Evolutionary conservation across 2,797 vertebrate genomes (phyloP), one percentile per base, ranked within the genome.

Genomic region (Mionectes olivaceus): DNA sequence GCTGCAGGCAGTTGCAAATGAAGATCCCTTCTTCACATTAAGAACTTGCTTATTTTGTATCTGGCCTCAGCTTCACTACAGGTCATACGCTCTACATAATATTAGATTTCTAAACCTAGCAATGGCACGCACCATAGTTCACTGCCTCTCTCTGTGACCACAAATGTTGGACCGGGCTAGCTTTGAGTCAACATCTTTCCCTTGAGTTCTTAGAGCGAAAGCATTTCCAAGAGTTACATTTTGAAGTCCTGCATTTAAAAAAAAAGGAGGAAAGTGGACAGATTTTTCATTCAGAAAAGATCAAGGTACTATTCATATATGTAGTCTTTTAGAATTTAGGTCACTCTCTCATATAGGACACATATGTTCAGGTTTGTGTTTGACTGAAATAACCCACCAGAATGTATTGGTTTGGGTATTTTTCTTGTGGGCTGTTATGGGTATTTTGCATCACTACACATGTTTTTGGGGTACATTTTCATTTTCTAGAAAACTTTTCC

Each of bases 271-370:
- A 59, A 81, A 61, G 8, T 5, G 1, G 9, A 2, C 2, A 61
- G 27, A 44, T 37, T 63, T 79, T 80, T 70, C 28, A 64, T 83
- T 60, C 37, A 52, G 19, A 65, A 92, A 73, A 7, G 12, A 70
- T 59, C 8, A 70, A 44, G 10, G 9, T 0, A 0, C 13, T 67
- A 47, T 67, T 16, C 2, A 11, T 41, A 39, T 43, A 4, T 65
- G n/a, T 24, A 77, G 10, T 77, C 41, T 74, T 69, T 44, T 22
- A 74, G 18, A 80, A 80, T 53, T 77, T 80, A 83, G 19, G 47
- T 5, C 30, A 30, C 32, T 79, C 9, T 21, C 7, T 57, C 8
- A 1, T 41, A 12, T 10, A 69, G 27, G 25, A 24, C 22, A 57
- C 15, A 10, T 13, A 30, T 0, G 0, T 70, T 93, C 28, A 33